A percentile compares a stretch with the other conserved stretches of the same genome.
Conservation (phyloP, 2,797 vertebrate genomes). For the Microctenopoma steveboyesi region DNA sequence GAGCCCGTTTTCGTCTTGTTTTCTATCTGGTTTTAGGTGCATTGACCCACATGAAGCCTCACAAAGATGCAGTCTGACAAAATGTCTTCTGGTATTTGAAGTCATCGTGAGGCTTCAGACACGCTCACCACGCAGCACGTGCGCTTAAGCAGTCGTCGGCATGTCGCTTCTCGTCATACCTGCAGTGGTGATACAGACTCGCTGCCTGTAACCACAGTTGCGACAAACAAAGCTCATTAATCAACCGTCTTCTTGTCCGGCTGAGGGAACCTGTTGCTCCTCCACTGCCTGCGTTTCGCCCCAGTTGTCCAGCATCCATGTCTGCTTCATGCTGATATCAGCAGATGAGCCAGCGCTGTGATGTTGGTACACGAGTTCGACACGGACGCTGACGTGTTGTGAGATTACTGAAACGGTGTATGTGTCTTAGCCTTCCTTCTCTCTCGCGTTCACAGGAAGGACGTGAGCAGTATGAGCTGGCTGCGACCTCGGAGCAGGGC, state of each 20-base stretch:
- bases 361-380: background rate
- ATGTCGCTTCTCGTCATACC: background rate
- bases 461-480: slow-evolving; percentile 97
- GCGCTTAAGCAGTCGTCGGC: slow-evolving; percentile 5
- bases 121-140: slow-evolving; percentile 10
- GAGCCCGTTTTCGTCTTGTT: background rate
- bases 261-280: background rate
- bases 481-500: slow-evolving; percentile 93
- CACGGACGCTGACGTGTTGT: background rate
- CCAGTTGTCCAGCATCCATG: background rate
- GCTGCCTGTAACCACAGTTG: background rate
- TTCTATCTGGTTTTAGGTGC: background rate
- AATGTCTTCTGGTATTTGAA: slow-evolving; percentile 35
- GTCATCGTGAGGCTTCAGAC: slow-evolving; percentile 23
- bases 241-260: background rate
- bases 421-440: background rate
- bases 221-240: background rate
- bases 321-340: background rate
- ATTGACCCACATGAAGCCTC: slow-evolving; percentile 27
- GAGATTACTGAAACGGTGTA: background rate
- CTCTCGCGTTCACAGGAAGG: slow-evolving; percentile 84
- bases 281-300: background rate
- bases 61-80: slow-evolving; percentile 33
- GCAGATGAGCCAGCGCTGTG: background rate
- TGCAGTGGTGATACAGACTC: background rate